phyloP scores from a whole-genome alignment of 30 jellyfish, hydroid and myxozoan species.

The Mastigias papua region DNA sequence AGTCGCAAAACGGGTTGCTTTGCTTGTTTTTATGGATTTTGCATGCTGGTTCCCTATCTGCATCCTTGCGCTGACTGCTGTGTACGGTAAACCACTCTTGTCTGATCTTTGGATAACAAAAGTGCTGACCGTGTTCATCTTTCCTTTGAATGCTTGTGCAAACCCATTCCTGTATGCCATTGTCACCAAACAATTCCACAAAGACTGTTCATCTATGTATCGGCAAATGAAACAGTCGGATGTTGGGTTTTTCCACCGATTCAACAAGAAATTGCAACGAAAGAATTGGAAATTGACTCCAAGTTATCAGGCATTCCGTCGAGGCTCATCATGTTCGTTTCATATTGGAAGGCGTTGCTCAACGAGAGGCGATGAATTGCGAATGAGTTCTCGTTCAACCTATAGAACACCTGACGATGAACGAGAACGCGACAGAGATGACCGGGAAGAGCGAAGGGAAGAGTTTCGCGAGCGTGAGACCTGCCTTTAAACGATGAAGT shows the following conservation, averaged over 20 bases:
- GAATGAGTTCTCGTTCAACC: conserved; percentile 81
- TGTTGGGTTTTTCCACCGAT: conserved; percentile 7
- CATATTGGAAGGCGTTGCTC: conserved; percentile 87
- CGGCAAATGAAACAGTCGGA: conserved; percentile 74
- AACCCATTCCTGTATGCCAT: conserved; percentile 98
- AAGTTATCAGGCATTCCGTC: conserved; percentile 87
- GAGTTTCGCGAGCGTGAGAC: conserved; percentile 72
- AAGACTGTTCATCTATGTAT: conserved; percentile 71
- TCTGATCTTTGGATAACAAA: conserved; percentile 91
- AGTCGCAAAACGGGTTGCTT: conserved; percentile 91
- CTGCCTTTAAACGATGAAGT: conserved; percentile 55
- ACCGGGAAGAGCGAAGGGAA: conserved; percentile 44
- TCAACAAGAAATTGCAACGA: conserved; percentile 61
- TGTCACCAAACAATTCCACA: conserved; percentile 89
- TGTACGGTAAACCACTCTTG: conserved; percentile 76
- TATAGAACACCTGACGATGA: conserved; percentile 88
- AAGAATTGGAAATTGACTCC: conserved; percentile 55
- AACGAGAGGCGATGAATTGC: conserved; percentile 83
- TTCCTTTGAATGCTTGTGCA: conserved; percentile 97
- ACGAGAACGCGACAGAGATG: conserved; percentile 73
- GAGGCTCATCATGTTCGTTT: conserved; percentile 96
- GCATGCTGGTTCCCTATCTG: conserved; percentile 98
- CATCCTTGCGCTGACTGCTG: conserved; percentile 80
- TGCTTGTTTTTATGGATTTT: conserved; percentile 90
- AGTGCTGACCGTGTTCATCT: conserved; percentile 87